Evolutionary conservation across 2,888 invertebrate species (phyloP).

Genomic region (Pilophorus perplexus): DNA sequence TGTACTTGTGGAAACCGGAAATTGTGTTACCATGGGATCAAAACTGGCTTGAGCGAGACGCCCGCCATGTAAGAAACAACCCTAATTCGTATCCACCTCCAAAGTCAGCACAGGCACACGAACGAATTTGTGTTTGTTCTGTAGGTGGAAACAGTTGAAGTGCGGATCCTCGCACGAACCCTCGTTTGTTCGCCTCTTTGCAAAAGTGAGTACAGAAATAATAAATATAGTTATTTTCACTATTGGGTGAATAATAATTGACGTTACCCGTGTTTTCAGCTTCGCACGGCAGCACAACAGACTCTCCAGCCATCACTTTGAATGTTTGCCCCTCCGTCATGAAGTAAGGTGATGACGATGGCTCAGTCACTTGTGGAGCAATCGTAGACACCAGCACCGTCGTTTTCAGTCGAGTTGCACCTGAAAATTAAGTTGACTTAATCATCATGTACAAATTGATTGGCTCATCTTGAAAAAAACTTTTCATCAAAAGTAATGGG

Average conservation of each 20-base stretch:
- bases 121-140: not conserved
- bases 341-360: slow-evolving; percentile 31
- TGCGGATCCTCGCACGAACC: not conserved
- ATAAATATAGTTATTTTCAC: not conserved
- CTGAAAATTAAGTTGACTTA: no score
- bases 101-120: no score
- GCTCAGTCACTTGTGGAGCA: not conserved
- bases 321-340: slow-evolving; percentile 41
- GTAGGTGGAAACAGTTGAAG: not conserved
- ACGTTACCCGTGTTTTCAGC: slow-evolving; percentile 45
- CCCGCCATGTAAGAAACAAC: no score
- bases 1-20: no score
- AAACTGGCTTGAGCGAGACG: no score
- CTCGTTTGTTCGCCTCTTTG: no score
- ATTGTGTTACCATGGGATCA: no score
- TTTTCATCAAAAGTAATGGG: no score
- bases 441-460: no score
- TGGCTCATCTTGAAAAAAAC: no score
- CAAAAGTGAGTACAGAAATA: no score
- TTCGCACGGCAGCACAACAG: slow-evolving; percentile 42
- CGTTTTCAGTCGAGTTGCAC: slow-evolving; percentile 5
- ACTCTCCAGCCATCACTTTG: slow-evolving; percentile 40
- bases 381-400: slow-evolving; percentile 7
- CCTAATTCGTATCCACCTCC: no score
- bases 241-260: not conserved